Percentiles rank a stretch among this genome's conserved stretches.
phyloP scores from a whole-genome alignment of 2,113 vertebrate genomes.

The Poicephalus meyeri region DNA sequence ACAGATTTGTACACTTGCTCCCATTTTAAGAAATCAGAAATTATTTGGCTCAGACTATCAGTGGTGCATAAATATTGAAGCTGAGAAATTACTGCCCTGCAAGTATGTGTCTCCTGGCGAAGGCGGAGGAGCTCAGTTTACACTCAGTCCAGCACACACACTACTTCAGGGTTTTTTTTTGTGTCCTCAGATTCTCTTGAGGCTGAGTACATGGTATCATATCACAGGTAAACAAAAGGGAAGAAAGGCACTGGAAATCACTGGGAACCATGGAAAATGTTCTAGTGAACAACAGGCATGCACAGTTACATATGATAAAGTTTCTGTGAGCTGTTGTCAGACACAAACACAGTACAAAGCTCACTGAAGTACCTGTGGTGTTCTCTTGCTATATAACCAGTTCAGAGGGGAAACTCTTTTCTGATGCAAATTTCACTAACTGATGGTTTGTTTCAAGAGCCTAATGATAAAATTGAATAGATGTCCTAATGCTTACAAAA shows the following conservation, averaged over 20 bases:
- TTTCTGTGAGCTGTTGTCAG: neutral
- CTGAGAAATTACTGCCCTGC: neutral
- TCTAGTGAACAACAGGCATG: neutral
- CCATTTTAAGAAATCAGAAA: neutral
- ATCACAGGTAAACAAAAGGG: neutral
- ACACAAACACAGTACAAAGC: neutral
- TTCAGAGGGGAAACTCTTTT: neutral
- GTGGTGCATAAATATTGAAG: neutral
- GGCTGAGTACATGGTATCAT: neutral
- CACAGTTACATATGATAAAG: neutral
- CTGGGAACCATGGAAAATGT: neutral
- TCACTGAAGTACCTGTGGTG: accelerated
- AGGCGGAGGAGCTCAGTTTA: neutral
- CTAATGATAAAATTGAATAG: neutral
- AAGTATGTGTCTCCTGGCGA: neutral
- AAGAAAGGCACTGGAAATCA: neutral
- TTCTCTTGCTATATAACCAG: accelerated
- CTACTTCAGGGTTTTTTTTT: neutral
- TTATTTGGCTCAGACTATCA: neutral
- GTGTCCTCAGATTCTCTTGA: neutral
- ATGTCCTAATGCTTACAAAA: neutral
- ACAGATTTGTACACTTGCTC: neutral
- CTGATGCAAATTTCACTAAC: neutral
- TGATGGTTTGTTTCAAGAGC: neutral
- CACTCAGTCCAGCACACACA: neutral